Evolutionary conservation across 2,113 vertebrate species (phyloP).

Genomic region (Pimephales promelas): DNA sequence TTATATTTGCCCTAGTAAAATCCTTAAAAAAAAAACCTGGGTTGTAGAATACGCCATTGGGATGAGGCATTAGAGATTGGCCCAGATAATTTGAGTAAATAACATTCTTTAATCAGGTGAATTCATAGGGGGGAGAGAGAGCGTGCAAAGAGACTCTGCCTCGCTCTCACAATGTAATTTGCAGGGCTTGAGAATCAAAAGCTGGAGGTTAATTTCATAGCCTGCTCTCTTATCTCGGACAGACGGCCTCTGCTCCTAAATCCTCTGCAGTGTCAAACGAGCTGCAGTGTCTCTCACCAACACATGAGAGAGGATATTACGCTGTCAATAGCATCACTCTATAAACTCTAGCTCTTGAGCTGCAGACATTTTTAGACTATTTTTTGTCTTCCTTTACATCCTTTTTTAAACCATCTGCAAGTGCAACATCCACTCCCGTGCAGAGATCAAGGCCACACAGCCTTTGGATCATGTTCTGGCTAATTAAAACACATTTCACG

Average conservation of each 20-base stretch:
- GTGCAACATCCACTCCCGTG: neutral
- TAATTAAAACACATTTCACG: constrained; percentile 35
- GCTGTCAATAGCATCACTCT: neutral
- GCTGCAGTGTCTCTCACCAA: constrained; percentile 34
- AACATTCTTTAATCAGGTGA: constrained; percentile 62
- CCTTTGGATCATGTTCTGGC: constrained; percentile 25
- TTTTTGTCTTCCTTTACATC: neutral
- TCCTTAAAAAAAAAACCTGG: constrained; percentile 14
- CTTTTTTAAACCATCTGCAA: constrained; percentile 10
- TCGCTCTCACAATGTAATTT: constrained; percentile 71
- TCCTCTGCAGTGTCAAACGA: constrained; percentile 53
- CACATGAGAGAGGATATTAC: constrained; percentile 2
- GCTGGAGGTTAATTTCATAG: constrained; percentile 71
- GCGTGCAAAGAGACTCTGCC: constrained; percentile 56
- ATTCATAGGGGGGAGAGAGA: constrained; percentile 61
- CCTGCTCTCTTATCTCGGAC: constrained; percentile 58
- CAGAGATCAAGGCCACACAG: neutral
- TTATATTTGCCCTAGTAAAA: constrained; percentile 54
- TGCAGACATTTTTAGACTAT: constrained; percentile 10
- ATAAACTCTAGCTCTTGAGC: neutral
- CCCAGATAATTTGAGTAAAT: constrained; percentile 70
- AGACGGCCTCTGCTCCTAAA: constrained; percentile 48
- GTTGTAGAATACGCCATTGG: constrained; percentile 23
- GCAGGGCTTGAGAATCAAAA: constrained; percentile 62
- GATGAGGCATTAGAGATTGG: constrained; percentile 61